Base-by-base conservation (phyloP, 2,888 invertebrate genomes). In the Epistrophella euchroma region DNA sequence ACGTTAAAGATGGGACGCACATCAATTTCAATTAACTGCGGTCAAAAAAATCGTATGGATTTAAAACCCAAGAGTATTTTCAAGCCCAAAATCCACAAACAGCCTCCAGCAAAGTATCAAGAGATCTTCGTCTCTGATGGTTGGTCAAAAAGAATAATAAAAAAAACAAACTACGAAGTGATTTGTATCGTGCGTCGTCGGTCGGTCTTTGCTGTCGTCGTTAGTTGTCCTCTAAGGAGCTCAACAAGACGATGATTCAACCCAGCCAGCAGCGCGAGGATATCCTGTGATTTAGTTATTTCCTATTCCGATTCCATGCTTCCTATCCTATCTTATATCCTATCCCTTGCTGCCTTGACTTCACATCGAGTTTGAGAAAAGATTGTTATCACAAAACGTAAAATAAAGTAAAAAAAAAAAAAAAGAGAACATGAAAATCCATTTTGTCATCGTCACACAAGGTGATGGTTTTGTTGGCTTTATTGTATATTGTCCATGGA, bases 261-360 rank as follows among this genome's bases (percentile, higher is more conserved):
- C 70, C 56, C 50, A 52, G 56, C n/a, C n/a, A n/a, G n/a, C n/a
- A n/a, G n/a, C n/a, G n/a, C 25, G 35, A 81, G 85, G 85, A 85
- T 81, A 81, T 85, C 85, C 81, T 81, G 81, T 85, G 76, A 85
- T 85, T 85, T 85, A 81, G 76, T 81, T 72, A 85, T 85, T 81
- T 85, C 85, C 85, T 81, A 70, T 81, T 80, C 80, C 80, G 60
- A 85, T 80, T 73, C 55, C 62, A 71, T 45, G 66, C 37, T 45
- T 80, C 76, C 52, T 60, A 64, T 52, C 70, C 43, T 28, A 74
- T 73, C 15, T 17, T 40, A 35, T 15, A 32, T 37, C 43, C 28
- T 62, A 62, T 62, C 62, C 64, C n/a, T 45, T 47, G 13, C 50
- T 13, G 13, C 50, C 7, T 32, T 17, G 32, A 13, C 19, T 60